Base-by-base conservation (phyloP, 2,113 vertebrate species). In the Scartelaos histophorus region DNA sequence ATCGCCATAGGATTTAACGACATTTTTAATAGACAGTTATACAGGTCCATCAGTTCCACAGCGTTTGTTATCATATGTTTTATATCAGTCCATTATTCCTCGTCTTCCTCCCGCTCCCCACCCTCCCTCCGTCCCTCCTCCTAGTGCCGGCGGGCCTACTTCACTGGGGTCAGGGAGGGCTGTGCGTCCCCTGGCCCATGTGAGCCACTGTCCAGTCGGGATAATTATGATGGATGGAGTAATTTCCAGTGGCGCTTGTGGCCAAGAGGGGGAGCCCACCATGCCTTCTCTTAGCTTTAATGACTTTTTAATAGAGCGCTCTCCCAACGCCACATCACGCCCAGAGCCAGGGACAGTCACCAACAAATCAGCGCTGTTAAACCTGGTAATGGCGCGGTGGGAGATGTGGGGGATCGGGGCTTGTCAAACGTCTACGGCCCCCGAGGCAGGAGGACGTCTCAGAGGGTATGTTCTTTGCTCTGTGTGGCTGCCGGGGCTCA, bases 151-250 rank as follows among this genome's bases (percentile, higher is more conserved):
- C 69, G 25, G 56, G 66, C 64, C 74, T 65, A 22, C 68, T 73
- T 83, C 51, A 67, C 71, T 72, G 84, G 83, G 88, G 85, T 90
- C 83, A 83, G 35, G 76, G 65, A 71, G 74, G 83, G 79, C 85
- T 85, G 75, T 69, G 67, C 64, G 82, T 88, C 87, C 87, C 84
- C 73, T 88, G 88, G 82, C 84, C 88, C 83, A 71, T 58, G 75
- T 51, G 76, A 87, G 78, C 74, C 80, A 80, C 70, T 87, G 85
- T 82, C 89, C 90, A 35, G 87, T 85, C 84, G 84, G 85, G 91
- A 85, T 93, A 94, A 94, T 93, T 93, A 92, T 94, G 91, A 93
- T 90, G 89, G 93, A 94, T 94, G 85, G 90, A 85, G 89, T 91
- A 88, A 93, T 94, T 93, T 93, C 86, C 84, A 85, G 70, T 80